Evolutionary conservation across 2,113 vertebrate genomes (phyloP).

Genomic region (Bungarus multicinctus): DNA sequence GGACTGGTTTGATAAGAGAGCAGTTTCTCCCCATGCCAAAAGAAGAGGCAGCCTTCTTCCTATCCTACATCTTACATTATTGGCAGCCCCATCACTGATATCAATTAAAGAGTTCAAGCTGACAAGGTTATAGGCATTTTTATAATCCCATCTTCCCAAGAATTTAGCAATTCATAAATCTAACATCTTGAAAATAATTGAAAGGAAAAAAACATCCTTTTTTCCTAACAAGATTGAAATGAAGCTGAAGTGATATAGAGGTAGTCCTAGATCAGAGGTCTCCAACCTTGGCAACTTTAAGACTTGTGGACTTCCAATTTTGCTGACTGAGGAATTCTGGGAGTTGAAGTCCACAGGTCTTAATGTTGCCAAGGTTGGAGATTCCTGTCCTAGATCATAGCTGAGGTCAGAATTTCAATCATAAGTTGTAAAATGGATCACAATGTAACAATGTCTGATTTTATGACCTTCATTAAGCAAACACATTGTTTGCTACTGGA

Average conservation of each 20-base stretch:
- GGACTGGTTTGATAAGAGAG: background rate
- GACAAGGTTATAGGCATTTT: background rate
- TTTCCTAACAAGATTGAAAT: background rate
- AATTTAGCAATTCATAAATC: background rate
- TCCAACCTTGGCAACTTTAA: too few relatives aligned
- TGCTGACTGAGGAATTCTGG: too few relatives aligned
- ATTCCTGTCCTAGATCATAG: background rate
- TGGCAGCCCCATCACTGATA: background rate
- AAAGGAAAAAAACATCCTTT: background rate
- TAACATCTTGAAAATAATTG: background rate
- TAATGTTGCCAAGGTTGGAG: too few relatives aligned
- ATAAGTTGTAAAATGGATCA: background rate
- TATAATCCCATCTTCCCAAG: background rate
- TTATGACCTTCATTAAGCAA: background rate
- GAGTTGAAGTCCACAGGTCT: too few relatives aligned
- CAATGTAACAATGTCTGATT: background rate
- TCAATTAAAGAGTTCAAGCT: background rate
- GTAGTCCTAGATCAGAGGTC: background rate
- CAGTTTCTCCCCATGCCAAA: background rate
- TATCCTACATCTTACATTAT: background rate
- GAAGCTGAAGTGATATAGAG: background rate
- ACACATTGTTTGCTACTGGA: background rate
- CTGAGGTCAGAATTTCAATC: background rate
- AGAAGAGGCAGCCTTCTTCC: background rate
- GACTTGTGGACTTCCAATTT: too few relatives aligned